Base-by-base conservation (phyloP, 2,888 invertebrate species). In the Thereva unica region DNA sequence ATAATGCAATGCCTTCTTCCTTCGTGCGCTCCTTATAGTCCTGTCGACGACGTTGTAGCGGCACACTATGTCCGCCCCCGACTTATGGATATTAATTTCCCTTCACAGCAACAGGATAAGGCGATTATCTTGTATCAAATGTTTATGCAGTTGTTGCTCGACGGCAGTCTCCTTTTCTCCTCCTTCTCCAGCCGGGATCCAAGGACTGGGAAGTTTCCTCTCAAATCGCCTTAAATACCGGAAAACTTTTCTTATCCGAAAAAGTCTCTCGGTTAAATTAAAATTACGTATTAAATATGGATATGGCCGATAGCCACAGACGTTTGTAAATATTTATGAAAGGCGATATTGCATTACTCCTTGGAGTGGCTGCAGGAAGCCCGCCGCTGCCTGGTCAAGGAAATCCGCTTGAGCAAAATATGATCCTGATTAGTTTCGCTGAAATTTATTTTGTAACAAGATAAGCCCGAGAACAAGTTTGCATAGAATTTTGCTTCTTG, bases 311-410 rank as follows among this genome's bases (percentile, higher is more conserved):
- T n/a, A 35, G 23, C 38, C 12, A 8, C 9, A 9, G 37, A 8
- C 54, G 53, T n/a, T 63, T 82, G 50, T 63, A 49, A 63, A 63
- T 63, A 63, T 63, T 63, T 63, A 63, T 63, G 50, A 63, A 52
- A 42, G 35, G 40, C 63, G 63, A 63, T 50, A 63, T 63, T 50
- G 52, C 49, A 63, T 63, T 63, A 61, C 49, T 23, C 23, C 23
- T 23, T 23, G 23, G 23, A 23, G 23, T 23, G 2, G 23, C 23
- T 23, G 23, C 1, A 23, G 23, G 23, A 23, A 23, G 23, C 23
- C 23, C 23, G 23, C 23, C 23, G 23, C 2, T 23, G 23, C 23
- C 23, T 23, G 23, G 23, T 23, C 23, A 23, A 23, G 23, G 23
- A 23, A 23, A 23, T 23, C 23, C 23, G 23, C 23, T 23, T 23